These are phyloP conservation scores for Pardosa pseudoannulata DNA, from an alignment of 2,888 invertebrate species.

Conservation along the genomic window DNA sequence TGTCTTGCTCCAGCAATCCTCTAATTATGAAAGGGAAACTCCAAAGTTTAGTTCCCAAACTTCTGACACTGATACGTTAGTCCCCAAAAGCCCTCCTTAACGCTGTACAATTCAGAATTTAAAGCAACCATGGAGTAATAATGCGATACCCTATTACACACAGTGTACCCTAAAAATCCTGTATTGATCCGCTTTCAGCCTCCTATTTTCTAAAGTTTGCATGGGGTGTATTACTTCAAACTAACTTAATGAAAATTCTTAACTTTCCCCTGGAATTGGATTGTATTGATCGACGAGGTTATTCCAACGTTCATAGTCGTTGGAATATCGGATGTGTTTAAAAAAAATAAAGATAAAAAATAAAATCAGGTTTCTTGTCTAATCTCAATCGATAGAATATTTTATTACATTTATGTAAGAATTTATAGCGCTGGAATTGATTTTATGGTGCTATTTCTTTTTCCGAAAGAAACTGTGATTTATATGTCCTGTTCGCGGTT, in stretches of 20 bases:
- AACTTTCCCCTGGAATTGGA: conserved; percentile 2
- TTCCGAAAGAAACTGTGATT: not conserved
- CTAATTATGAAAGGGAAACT: no score
- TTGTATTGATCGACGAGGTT: not conserved
- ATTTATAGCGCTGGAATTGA: not conserved
- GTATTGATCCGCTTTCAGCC: not conserved
- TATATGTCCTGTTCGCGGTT: no score
- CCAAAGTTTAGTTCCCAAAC: no score
- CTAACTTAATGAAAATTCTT: conserved; percentile 13
- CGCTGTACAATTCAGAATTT: not conserved
- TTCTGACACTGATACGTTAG: not conserved
- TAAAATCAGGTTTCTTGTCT: not conserved
- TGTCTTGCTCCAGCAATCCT: no score
- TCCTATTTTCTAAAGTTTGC: not conserved
- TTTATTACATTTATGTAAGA: not conserved
- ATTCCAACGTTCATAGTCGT: not conserved
- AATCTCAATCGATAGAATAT: not conserved
- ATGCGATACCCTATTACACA: not conserved
- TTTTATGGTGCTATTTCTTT: not conserved
- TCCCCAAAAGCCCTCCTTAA: not conserved
- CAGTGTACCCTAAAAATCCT: not conserved
- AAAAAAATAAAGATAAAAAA: no score
- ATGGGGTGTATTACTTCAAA: conserved; percentile 2
- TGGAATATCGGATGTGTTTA: not conserved
- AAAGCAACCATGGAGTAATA: not conserved